These are phyloP conservation scores for Gyps fulvus DNA, from an alignment of 2,113 vertebrate genomes.

Conservation along the genomic window DNA sequence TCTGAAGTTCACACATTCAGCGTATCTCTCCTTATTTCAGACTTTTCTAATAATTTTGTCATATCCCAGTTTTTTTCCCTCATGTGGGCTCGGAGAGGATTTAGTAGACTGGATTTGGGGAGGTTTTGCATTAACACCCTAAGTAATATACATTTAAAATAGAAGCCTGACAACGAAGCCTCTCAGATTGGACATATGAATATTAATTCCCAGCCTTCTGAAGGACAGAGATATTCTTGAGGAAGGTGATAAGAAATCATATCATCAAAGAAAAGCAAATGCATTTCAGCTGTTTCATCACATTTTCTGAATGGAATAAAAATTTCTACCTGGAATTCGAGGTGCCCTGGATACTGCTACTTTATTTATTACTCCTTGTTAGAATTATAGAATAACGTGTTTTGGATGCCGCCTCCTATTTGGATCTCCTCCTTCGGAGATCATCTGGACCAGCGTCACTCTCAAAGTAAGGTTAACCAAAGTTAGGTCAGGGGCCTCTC, in stretches of 20 bases:
- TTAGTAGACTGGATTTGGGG: background rate
- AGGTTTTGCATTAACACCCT: background rate
- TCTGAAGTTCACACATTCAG: background rate
- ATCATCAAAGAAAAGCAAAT: background rate
- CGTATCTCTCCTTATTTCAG: background rate
- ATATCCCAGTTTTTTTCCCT: accelerated
- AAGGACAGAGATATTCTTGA: background rate
- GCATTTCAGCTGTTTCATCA: background rate
- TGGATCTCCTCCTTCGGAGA: background rate
- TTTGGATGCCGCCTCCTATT: background rate
- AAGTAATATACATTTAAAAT: background rate
- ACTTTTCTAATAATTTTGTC: background rate
- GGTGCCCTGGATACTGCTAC: background rate
- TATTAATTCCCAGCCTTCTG: background rate
- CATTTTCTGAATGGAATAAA: background rate
- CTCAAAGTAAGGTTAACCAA: background rate
- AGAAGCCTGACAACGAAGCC: background rate
- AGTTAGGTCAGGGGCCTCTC: background rate
- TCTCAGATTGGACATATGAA: background rate
- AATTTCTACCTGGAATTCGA: background rate
- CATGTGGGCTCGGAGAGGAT: background rate
- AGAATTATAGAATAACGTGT: background rate
- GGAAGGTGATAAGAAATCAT: background rate
- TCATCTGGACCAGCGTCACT: background rate
- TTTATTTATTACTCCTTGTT: background rate